phyloP scores from a whole-genome alignment of 2,888 invertebrate species.

The Petrophora chlorosata region DNA sequence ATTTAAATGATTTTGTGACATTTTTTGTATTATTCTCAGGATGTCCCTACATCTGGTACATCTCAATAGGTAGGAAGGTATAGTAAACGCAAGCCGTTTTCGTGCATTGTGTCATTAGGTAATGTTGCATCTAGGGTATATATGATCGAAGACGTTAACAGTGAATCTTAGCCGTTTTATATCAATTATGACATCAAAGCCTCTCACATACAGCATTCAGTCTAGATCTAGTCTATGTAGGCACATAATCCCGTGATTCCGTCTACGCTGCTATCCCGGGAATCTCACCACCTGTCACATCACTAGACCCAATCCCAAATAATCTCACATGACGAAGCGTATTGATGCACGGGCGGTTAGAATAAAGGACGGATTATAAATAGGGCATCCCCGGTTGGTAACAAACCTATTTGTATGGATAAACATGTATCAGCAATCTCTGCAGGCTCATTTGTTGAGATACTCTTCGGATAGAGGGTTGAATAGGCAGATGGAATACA shows the following conservation, averaged over 20 bases:
- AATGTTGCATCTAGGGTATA: no score
- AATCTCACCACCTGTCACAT: slow-evolving; percentile 30
- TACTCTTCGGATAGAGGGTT: slow-evolving; percentile 5
- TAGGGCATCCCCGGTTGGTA: slow-evolving; percentile 28
- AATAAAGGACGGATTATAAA: slow-evolving; percentile 38
- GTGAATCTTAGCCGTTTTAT: no score
- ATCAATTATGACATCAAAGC: no score
- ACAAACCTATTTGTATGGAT: slow-evolving; percentile 35
- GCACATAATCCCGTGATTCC: slow-evolving; percentile 9
- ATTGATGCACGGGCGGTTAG: slow-evolving; percentile 39
- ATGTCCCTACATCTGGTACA: no score
- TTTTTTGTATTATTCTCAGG: no score
- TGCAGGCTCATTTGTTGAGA: slow-evolving; percentile 21
- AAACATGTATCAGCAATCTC: slow-evolving; percentile 19
- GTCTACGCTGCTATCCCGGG: slow-evolving; percentile 16
- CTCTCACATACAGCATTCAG: no score
- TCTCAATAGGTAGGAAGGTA: no score
- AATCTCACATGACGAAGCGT: slow-evolving; percentile 43
- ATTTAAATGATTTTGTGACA: no score
- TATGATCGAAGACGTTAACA: no score
- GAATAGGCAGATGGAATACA: not conserved
- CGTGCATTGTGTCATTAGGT: no score
- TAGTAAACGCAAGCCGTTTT: no score
- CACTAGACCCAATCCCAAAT: slow-evolving; percentile 39
- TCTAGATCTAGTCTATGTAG: no score